Evolutionary conservation across 2,113 vertebrate species (phyloP).

Genomic region (Sapajus apella): DNA sequence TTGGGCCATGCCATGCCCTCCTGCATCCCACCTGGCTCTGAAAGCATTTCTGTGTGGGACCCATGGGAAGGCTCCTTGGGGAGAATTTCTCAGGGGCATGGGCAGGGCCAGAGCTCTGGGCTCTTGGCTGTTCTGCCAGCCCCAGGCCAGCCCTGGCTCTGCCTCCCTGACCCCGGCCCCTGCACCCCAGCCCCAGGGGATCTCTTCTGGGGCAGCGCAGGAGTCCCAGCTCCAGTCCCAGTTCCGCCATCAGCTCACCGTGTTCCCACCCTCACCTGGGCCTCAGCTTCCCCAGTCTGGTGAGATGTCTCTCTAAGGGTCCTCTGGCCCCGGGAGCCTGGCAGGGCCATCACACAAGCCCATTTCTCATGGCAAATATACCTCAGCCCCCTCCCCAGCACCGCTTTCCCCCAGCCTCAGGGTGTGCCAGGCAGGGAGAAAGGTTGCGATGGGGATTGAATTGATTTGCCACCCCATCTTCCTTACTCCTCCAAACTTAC

Average conservation of each 20-base stretch:
- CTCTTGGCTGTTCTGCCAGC: neutral
- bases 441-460: no score
- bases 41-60: neutral
- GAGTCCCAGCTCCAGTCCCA: neutral
- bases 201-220: neutral
- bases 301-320: neutral
- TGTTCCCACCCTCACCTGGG: neutral
- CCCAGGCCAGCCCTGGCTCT: no score
- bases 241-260: neutral
- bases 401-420: neutral
- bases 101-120: no score
- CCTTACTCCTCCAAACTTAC: neutral
- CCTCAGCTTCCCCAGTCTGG: neutral
- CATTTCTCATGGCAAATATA: no score
- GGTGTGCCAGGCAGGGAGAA: neutral
- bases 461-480: neutral
- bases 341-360: neutral
- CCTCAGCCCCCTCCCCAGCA: accelerated
- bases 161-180: neutral
- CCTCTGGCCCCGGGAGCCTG: neutral
- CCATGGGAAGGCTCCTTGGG: neutral
- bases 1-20: neutral
- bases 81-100: no score
- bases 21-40: neutral
- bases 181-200: neutral